These are phyloP conservation scores for Campylorhamphus procurvoides DNA, from an alignment of 2,113 vertebrate species.

Conservation along the genomic window DNA sequence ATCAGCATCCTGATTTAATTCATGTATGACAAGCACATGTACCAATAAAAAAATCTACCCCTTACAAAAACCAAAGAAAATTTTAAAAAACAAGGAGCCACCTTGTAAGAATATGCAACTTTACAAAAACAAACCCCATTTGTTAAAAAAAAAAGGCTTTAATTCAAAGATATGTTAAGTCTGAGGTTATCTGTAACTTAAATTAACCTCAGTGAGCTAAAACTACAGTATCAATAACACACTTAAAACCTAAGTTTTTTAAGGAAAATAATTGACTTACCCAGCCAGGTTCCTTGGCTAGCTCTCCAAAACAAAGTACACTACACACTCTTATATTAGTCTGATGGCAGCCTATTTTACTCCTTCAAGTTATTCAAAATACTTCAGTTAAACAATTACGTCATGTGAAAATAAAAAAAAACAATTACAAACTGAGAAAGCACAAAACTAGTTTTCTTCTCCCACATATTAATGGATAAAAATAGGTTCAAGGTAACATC, in stretches of 20 bases:
- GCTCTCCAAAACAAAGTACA: not conserved
- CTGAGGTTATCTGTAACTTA: not conserved
- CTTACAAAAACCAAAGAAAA: not conserved
- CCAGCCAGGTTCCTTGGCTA: accelerated
- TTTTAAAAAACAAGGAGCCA: accelerated
- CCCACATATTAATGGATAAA: not conserved
- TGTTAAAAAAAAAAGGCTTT: not conserved
- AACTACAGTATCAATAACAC: not conserved
- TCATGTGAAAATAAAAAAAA: not conserved
- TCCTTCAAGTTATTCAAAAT: not conserved
- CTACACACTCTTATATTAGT: not conserved
- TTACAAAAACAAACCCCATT: not conserved
- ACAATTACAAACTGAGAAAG: not conserved
- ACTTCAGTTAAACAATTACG: not conserved
- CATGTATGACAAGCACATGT: not conserved
- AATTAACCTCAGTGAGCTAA: not conserved
- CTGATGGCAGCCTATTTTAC: not conserved
- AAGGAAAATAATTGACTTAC: not conserved
- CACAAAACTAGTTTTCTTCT: not conserved
- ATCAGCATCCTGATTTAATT: not conserved
- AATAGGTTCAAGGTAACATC: not conserved
- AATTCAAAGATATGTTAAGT: not conserved
- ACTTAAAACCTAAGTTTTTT: not conserved
- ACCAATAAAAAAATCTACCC: not conserved
- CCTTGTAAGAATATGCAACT: not conserved